phyloP scores from a whole-genome alignment of 2,797 vertebrate species.

The Arnoldichthys spilopterus region DNA sequence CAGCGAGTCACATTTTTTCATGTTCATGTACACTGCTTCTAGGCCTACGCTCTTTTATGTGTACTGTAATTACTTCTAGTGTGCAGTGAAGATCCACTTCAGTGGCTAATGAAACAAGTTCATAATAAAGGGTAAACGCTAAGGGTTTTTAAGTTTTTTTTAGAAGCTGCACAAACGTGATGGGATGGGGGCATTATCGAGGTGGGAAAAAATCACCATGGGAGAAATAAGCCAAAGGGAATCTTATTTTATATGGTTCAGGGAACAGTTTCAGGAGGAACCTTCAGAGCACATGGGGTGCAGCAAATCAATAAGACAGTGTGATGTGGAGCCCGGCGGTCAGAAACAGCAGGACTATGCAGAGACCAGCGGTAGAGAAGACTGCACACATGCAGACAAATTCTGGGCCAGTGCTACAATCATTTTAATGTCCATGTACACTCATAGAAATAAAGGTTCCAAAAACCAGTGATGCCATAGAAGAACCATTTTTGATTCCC shows the following conservation, averaged over 20 bases:
- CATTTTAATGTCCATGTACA: too few species aligned
- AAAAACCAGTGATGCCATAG: too few species aligned
- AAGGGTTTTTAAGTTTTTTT: too few species aligned
- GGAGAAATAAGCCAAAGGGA: conserved; percentile 2
- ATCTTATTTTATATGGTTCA: background rate
- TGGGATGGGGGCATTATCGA: background rate
- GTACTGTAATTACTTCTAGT: background rate
- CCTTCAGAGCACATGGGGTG: background rate
- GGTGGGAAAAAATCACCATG: background rate
- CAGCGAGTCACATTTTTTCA: conserved; percentile 21
- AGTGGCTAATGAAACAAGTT: background rate
- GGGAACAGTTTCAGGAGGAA: conserved; percentile 13
- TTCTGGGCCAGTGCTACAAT: background rate
- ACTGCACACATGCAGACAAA: background rate
- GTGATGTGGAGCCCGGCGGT: background rate
- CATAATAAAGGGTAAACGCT: background rate
- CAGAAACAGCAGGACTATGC: conserved; percentile 20
- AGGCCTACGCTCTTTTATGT: background rate
- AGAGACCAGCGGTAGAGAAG: conserved; percentile 13
- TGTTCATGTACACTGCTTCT: background rate
- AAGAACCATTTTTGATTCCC: too few species aligned
- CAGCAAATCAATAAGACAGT: conserved; percentile 39
- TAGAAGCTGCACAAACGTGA: background rate
- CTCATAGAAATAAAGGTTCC: too few species aligned
- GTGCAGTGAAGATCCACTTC: background rate